These are phyloP conservation scores for Anoplius nigerrimus DNA, from an alignment of 2,888 invertebrate species.

Conservation along the genomic window DNA sequence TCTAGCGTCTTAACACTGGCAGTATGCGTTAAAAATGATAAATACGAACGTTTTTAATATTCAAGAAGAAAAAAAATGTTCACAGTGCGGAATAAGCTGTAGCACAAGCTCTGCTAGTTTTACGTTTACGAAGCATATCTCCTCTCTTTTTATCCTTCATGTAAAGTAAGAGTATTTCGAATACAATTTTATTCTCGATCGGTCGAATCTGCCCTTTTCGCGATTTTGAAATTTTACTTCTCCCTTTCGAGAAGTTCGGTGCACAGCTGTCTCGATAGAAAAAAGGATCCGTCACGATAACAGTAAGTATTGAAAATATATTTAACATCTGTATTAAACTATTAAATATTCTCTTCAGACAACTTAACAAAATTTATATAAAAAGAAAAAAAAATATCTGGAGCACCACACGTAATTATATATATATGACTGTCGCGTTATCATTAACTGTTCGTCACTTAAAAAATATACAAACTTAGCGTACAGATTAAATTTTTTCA, in stretches of 20 bases:
- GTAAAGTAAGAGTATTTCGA: no score
- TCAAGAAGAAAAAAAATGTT: no score
- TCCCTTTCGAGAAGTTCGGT: no score
- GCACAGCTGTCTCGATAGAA: not conserved
- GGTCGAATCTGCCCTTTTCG: not conserved
- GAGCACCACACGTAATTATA: constrained; percentile 51
- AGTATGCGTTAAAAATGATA: constrained; percentile 43
- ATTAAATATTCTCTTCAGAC: constrained; percentile 57
- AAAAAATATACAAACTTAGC: constrained; percentile 29
- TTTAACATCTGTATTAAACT: constrained; percentile 53
- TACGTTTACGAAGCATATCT: not conserved
- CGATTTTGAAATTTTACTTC: not conserved
- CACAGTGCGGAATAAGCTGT: not conserved
- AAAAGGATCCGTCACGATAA: not conserved
- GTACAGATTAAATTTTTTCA: constrained; percentile 22
- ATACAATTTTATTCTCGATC: not conserved
- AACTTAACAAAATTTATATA: constrained; percentile 59
- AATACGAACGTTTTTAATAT: constrained; percentile 14
- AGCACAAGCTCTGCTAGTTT: not conserved
- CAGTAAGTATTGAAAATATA: constrained; percentile 45
- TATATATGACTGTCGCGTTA: constrained; percentile 38
- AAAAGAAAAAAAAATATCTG: constrained; percentile 51
- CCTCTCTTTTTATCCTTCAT: no score
- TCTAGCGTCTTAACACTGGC: constrained; percentile 43
- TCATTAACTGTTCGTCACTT: constrained; percentile 24